Evolutionary conservation across 2,888 invertebrate genomes (phyloP).

Genomic region (Hemistola chrysoprasaria): DNA sequence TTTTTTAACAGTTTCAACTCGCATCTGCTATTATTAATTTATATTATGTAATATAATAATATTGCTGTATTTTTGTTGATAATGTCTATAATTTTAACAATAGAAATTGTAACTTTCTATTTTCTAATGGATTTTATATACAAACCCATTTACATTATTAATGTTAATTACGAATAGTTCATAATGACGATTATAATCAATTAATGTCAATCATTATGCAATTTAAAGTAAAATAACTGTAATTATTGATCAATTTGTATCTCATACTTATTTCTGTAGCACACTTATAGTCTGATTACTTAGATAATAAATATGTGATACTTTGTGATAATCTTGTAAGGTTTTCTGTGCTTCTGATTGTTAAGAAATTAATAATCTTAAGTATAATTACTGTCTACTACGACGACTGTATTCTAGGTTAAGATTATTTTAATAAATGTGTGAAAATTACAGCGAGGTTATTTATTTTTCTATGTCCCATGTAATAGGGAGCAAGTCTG

Average conservation of each 20-base stretch:
- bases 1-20: too few species aligned
- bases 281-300: constrained; percentile 49
- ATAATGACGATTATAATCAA: background rate
- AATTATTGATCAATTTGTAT: constrained; percentile 14
- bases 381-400: constrained; percentile 31
- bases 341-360: constrained; percentile 37
- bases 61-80: too few species aligned
- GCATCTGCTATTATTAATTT: too few species aligned
- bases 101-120: too few species aligned
- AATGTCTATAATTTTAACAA: too few species aligned
- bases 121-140: too few species aligned
- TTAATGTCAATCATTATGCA: background rate
- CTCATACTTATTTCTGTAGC: constrained; percentile 14
- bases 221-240: background rate
- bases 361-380: constrained; percentile 24
- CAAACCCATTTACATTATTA: too few species aligned
- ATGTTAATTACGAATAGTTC: background rate
- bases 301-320: constrained; percentile 59
- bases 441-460: background rate
- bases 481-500: too few species aligned
- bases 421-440: constrained; percentile 2
- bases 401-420: constrained; percentile 31
- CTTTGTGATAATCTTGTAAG: constrained; percentile 58
- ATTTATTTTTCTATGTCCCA: too few species aligned
- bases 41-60: too few species aligned